These are phyloP conservation scores for Cairina moschata DNA, from an alignment of 2,113 vertebrate species.

Conservation along the genomic window DNA sequence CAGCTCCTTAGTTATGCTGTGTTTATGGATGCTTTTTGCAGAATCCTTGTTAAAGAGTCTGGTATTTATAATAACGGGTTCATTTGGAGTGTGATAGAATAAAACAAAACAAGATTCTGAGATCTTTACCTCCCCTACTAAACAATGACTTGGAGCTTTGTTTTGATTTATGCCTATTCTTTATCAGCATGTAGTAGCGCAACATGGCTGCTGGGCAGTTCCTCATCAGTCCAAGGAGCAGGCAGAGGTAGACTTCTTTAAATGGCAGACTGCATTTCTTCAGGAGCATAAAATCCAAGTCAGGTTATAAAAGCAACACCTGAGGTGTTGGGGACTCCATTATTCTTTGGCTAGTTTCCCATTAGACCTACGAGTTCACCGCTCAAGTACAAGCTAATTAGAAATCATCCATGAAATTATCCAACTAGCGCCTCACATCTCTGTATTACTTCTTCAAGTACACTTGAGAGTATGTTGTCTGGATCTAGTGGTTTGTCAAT, in stretches of 20 bases:
- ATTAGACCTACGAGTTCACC: conserved; percentile 37
- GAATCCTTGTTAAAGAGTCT: neutral
- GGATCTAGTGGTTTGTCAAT: conserved; percentile 57
- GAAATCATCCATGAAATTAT: conserved; percentile 52
- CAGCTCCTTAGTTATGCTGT: neutral
- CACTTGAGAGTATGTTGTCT: conserved; percentile 39
- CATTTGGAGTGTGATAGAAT: neutral
- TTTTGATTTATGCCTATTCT: neutral
- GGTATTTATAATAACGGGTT: neutral
- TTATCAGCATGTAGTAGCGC: neutral
- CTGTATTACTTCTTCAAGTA: conserved; percentile 26
- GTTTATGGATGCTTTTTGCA: neutral
- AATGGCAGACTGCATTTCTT: neutral
- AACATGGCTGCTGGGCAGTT: neutral
- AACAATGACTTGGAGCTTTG: neutral
- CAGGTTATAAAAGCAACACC: neutral
- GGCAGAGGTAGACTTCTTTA: neutral
- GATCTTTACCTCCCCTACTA: neutral
- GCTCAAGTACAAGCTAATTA: conserved; percentile 49
- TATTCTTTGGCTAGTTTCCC: neutral
- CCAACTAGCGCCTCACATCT: conserved; percentile 1
- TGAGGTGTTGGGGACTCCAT: neutral
- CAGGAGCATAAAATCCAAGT: neutral
- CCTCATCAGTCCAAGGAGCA: neutral
- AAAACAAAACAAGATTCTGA: neutral